Evolutionary conservation across 2,113 vertebrate genomes (phyloP).

Genomic region (Coregonus clupeaformis): DNA sequence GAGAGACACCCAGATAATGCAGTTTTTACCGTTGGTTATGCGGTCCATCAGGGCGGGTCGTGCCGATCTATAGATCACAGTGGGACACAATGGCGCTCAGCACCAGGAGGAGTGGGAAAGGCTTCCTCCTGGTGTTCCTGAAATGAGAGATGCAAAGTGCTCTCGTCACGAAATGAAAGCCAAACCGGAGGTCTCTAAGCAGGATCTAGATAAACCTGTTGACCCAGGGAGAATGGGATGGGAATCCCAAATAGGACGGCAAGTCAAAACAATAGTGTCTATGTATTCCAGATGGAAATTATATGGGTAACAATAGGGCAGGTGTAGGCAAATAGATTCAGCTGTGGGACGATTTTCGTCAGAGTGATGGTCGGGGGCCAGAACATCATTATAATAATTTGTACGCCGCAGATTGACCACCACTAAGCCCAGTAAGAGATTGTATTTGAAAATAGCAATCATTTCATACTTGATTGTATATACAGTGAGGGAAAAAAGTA

Average conservation of each 20-base stretch:
- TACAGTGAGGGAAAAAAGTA: too few species aligned
- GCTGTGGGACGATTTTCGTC: too few species aligned
- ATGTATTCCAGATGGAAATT: neutral
- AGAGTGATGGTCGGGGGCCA: too few species aligned
- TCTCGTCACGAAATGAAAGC: slow-evolving; percentile 53
- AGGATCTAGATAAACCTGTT: slow-evolving; percentile 45
- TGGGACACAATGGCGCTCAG: neutral
- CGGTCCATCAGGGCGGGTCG: slow-evolving; percentile 44
- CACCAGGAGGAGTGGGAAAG: slow-evolving; percentile 32
- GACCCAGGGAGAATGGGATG: slow-evolving; percentile 31
- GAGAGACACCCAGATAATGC: neutral
- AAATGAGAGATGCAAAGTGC: slow-evolving; percentile 61
- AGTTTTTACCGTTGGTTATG: slow-evolving; percentile 14
- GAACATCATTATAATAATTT: too few species aligned
- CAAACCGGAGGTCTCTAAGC: slow-evolving; percentile 39
- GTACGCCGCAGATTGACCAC: too few species aligned
- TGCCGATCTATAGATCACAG: slow-evolving; percentile 51
- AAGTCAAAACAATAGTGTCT: slow-evolving; percentile 1
- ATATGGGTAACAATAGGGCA: slow-evolving; percentile 9
- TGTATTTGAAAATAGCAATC: too few species aligned
- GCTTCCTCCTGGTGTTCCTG: slow-evolving; percentile 45
- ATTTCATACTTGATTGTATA: too few species aligned
- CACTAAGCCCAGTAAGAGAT: too few species aligned
- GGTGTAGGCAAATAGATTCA: too few species aligned
- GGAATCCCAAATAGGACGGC: slow-evolving; percentile 22